Evolutionary conservation across 2,888 invertebrate species (phyloP).

Genomic region (Marasmarcha lunaedactyla): DNA sequence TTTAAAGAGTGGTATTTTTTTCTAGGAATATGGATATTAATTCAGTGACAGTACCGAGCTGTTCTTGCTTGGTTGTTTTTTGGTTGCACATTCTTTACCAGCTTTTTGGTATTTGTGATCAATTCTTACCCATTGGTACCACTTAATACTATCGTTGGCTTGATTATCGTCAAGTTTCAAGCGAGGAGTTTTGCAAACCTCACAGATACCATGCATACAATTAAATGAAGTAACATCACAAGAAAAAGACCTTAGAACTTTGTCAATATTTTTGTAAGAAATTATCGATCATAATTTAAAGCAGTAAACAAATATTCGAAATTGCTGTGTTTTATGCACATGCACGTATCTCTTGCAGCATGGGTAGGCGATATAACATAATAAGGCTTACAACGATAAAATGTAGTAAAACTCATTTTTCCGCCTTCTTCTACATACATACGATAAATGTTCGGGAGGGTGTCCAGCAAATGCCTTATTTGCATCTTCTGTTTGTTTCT

Average conservation of each 20-base stretch:
- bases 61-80: conserved; percentile 4
- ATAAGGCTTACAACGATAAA: neutral
- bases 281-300: neutral
- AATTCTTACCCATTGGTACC: conserved; percentile 5
- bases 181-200: neutral
- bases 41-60: neutral
- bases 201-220: conserved; percentile 1
- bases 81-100: conserved; percentile 1
- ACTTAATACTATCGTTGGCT: conserved; percentile 2
- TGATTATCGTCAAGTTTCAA: neutral
- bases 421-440: neutral
- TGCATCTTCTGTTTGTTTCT: conserved; percentile 1
- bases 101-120: conserved; percentile 3
- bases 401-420: neutral
- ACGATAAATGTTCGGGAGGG: neutral
- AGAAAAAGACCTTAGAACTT: neutral
- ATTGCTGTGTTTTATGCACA: conserved; percentile 11
- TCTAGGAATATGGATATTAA: neutral
- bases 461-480: conserved; percentile 1
- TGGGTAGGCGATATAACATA: neutral
- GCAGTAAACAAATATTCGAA: neutral
- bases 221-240: conserved; percentile 2
- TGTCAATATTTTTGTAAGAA: neutral
- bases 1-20: neutral
- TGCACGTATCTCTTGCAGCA: conserved; percentile 8